phyloP scores from a whole-genome alignment of 2,888 invertebrate genomes.

The Colletes collaris region DNA sequence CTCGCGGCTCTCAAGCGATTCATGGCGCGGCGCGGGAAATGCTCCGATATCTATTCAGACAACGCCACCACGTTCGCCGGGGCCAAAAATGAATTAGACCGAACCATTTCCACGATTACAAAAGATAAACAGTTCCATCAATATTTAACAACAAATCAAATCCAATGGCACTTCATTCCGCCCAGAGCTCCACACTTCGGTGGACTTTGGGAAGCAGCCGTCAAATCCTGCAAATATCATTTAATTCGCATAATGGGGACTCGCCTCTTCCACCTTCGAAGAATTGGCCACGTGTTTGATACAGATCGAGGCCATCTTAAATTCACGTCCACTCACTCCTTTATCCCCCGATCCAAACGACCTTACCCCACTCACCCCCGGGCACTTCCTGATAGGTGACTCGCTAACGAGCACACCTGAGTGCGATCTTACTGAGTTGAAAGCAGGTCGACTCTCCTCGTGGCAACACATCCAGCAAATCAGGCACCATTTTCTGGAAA shows the following conservation, averaged over 20 bases:
- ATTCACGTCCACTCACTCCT: slow-evolving; percentile 9
- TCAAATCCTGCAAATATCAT: slow-evolving; percentile 8
- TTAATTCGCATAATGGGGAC: neutral
- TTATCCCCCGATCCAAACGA: slow-evolving; percentile 20
- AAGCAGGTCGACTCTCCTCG: neutral
- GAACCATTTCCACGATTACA: neutral
- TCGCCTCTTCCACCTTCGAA: neutral
- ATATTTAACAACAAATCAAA: neutral
- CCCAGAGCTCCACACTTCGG: slow-evolving; percentile 1
- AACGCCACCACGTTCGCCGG: neutral
- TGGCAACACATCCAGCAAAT: slow-evolving; percentile 14
- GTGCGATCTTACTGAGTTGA: neutral
- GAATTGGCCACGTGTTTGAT: neutral
- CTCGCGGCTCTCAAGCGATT: slow-evolving; percentile 1
- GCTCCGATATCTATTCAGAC: neutral
- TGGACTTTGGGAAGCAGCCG: neutral
- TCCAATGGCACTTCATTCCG: slow-evolving; percentile 16
- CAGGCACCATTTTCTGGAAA: slow-evolving; percentile 5
- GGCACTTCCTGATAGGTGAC: slow-evolving; percentile 22
- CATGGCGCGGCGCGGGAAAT: neutral
- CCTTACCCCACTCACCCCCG: neutral
- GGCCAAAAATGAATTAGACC: neutral
- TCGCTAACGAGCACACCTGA: neutral
- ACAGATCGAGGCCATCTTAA: slow-evolving; percentile 24
- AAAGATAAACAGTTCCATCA: neutral